These are phyloP conservation scores for Chiroxiphia lanceolata DNA, from an alignment of 2,797 vertebrate species.

Conservation along the genomic window DNA sequence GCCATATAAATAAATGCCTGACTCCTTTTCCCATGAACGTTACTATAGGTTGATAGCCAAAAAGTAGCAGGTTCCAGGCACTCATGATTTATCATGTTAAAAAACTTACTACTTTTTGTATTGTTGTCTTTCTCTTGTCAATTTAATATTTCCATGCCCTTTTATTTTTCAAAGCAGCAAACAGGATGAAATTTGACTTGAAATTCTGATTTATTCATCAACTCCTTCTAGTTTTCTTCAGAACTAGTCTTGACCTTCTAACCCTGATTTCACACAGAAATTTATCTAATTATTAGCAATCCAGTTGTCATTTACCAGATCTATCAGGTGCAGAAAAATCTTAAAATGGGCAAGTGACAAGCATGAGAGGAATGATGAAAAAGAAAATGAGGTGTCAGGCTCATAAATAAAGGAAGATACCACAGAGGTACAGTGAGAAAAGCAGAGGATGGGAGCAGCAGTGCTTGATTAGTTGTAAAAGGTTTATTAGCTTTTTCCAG, in stretches of 20 bases:
- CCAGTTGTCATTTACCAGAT: neutral
- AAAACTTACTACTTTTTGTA: neutral
- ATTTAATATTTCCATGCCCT: neutral
- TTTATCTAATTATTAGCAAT: neutral
- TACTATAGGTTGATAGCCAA: neutral
- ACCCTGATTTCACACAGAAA: neutral
- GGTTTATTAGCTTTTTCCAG: neutral
- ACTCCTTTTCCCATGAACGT: neutral
- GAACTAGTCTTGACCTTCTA: neutral
- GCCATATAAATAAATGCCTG: neutral
- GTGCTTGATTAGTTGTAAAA: neutral
- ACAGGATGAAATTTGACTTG: neutral
- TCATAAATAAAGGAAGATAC: neutral
- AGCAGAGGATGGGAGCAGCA: neutral
- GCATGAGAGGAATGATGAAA: neutral
- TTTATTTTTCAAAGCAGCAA: neutral
- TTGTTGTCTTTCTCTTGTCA: neutral
- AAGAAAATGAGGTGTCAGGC: neutral
- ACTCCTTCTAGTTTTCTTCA: neutral
- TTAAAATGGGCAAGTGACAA: neutral
- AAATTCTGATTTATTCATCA: neutral
- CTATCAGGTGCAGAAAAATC: neutral
- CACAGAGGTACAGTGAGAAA: neutral
- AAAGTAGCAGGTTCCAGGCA: neutral
- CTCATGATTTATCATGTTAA: neutral